Percentiles rank a stretch among this genome's conserved stretches.
Evolutionary conservation across 2,888 invertebrate species (phyloP).

Genomic region (Eristalis tenax): DNA sequence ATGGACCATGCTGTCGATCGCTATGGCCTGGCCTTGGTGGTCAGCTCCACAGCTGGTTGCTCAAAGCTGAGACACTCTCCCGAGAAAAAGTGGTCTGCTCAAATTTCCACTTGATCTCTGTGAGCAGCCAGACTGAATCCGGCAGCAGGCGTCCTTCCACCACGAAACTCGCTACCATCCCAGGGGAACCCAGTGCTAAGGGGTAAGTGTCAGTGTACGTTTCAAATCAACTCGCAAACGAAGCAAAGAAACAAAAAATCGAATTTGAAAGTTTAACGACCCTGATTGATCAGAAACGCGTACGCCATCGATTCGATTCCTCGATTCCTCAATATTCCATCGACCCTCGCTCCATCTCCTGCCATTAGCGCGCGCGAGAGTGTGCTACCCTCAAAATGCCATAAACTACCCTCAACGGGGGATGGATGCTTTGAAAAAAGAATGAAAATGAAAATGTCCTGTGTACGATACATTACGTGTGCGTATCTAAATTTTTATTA

Average conservation of each 20-base stretch:
- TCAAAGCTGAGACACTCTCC: no score
- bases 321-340: not conserved
- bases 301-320: not conserved
- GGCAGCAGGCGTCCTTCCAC: no score
- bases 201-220: no score
- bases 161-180: no score
- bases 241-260: not conserved
- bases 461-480: slow-evolving; percentile 19
- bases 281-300: not conserved
- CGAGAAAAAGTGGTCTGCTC: no score
- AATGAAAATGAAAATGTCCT: not conserved
- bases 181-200: no score
- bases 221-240: not conserved
- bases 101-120: no score
- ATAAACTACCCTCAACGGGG: slow-evolving; percentile 46
- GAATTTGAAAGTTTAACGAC: slow-evolving; percentile 14
- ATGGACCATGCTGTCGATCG: no score
- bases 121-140: no score
- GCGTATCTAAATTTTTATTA: slow-evolving; percentile 68
- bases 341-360: not conserved
- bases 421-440: not conserved
- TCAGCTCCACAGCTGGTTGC: no score
- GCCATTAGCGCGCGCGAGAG: not conserved
- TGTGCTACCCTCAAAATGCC: not conserved
- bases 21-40: no score